Percentiles rank a stretch among this genome's conserved stretches.
Evolutionary conservation across 2,113 vertebrate species (phyloP).

Genomic region (Dromas ardeola): DNA sequence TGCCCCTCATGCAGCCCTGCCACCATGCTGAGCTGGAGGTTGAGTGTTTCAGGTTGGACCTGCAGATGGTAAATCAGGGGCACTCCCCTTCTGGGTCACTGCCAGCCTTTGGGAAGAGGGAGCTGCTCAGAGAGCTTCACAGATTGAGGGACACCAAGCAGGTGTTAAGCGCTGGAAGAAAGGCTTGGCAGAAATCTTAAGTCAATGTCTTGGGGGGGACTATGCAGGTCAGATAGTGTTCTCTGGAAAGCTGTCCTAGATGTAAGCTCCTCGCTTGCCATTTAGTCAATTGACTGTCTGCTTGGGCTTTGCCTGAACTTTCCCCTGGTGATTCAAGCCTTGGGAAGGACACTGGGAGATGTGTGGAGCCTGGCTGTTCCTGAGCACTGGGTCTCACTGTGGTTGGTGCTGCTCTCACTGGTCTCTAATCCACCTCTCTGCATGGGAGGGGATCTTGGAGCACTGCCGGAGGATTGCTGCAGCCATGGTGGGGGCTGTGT

Average conservation of each 20-base stretch:
- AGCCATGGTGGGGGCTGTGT: not conserved
- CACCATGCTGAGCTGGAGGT: not conserved
- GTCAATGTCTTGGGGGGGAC: not conserved
- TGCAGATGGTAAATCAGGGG: not conserved
- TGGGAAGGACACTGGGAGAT: not conserved
- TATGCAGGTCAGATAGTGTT: not conserved
- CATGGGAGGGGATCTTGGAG: not conserved
- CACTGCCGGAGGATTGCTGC: not conserved
- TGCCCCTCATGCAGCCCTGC: not conserved
- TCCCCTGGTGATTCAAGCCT: not conserved
- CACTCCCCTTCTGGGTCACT: not conserved
- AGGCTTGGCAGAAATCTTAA: not conserved
- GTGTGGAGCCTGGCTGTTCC: not conserved
- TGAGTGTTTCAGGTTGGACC: not conserved
- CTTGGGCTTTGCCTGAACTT: not conserved
- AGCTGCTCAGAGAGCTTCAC: not conserved
- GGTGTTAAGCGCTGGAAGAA: not conserved
- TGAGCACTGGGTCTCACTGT: not conserved
- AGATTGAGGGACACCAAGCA: not conserved
- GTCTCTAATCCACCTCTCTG: not conserved
- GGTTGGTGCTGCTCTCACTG: not conserved
- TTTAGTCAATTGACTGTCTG: not conserved
- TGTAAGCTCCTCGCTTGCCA: not conserved
- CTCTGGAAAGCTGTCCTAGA: not conserved
- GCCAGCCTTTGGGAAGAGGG: not conserved